A percentile compares a stretch with the other conserved stretches of the same genome.
Conservation (phyloP, 2,888 invertebrate species). For the Chrysomela aeneicollis region DNA sequence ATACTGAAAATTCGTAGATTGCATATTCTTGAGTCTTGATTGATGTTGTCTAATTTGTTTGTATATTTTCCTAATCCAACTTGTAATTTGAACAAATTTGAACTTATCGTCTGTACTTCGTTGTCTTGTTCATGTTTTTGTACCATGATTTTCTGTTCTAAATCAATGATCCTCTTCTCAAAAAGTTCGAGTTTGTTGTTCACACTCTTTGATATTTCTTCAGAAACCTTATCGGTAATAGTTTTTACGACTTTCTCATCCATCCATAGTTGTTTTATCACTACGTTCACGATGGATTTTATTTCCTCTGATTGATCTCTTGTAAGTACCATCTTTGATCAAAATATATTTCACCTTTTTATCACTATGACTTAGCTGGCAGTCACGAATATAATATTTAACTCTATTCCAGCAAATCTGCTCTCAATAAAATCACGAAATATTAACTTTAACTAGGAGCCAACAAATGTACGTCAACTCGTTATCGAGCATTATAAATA, state of each 20-base stretch:
- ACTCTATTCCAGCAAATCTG: too few species aligned
- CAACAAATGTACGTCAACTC: too few species aligned
- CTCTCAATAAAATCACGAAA: too few species aligned
- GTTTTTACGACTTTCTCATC: neutral
- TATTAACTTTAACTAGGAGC: too few species aligned
- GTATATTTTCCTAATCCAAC: neutral
- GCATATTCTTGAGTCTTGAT: conserved; percentile 15
- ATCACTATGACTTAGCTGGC: too few species aligned
- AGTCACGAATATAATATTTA: too few species aligned
- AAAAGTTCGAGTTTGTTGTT: neutral
- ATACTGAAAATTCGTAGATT: conserved; percentile 13
- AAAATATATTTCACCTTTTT: neutral
- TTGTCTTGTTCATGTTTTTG: neutral
- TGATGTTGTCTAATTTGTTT: conserved; percentile 9
- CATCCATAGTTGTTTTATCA: conserved; percentile 15
- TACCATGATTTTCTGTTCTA: neutral
- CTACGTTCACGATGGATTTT: conserved; percentile 6
- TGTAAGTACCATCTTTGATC: conserved; percentile 15
- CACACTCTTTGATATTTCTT: neutral
- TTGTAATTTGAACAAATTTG: neutral
- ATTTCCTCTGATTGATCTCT: conserved; percentile 6
- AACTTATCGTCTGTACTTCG: neutral
- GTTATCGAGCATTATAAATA: too few species aligned
- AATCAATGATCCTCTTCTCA: neutral
- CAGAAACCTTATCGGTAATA: conserved; percentile 3